phyloP scores from a whole-genome alignment of 2,888 invertebrate species.

The Dexiosoma caninum region DNA sequence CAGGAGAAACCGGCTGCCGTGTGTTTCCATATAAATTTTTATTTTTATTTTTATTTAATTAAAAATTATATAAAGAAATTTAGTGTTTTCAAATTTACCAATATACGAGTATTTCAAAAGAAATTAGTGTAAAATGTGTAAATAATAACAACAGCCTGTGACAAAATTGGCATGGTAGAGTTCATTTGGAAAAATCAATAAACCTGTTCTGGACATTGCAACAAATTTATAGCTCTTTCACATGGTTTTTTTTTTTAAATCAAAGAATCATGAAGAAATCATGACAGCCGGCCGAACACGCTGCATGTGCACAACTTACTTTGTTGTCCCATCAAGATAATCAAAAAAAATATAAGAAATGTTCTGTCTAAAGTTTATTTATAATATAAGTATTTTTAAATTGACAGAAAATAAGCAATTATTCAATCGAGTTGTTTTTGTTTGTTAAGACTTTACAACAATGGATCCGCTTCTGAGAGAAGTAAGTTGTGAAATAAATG shows the following conservation, averaged over 20 bases:
- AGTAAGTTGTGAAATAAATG: constrained; percentile 25
- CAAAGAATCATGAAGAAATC: neutral
- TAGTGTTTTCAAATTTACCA: too few species aligned
- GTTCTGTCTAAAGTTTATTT: neutral
- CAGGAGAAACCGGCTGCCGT: neutral
- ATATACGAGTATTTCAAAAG: neutral
- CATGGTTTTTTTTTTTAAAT: neutral
- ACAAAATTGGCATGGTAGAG: neutral
- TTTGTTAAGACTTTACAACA: neutral
- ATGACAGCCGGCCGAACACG: neutral
- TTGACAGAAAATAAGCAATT: neutral
- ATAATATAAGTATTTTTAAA: constrained; percentile 7
- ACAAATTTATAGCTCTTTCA: neutral
- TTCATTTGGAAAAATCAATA: constrained; percentile 39
- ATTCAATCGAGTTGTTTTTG: neutral
- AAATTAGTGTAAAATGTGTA: neutral
- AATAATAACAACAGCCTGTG: neutral
- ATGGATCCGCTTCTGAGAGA: constrained; percentile 47
- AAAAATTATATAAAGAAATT: constrained; percentile 23
- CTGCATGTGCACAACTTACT: neutral
- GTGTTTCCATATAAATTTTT: neutral
- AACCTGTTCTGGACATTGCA: neutral
- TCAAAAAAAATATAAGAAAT: neutral
- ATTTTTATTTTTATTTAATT: too few species aligned
- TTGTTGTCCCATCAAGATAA: neutral